These are phyloP conservation scores for Apistogramma diplotaenia DNA, from an alignment of 2,113 vertebrate species.

Conservation along the genomic window DNA sequence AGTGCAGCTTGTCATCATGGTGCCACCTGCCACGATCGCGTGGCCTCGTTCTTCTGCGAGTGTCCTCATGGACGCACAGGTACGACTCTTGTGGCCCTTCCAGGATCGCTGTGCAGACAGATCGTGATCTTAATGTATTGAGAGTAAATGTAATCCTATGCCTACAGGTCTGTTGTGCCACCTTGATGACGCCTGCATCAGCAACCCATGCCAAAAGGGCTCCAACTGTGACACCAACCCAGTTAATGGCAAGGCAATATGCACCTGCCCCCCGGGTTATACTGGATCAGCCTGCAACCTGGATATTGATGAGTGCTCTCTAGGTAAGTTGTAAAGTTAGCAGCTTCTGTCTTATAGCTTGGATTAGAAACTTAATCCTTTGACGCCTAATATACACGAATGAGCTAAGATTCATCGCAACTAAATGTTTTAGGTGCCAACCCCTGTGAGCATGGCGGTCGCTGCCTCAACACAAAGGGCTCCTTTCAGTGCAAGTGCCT, in stretches of 20 bases:
- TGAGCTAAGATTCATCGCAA: neutral
- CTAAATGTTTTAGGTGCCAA: slow-evolving; percentile 82
- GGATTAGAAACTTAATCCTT: neutral
- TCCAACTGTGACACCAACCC: slow-evolving; percentile 98
- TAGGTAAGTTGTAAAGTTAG: slow-evolving; percentile 76
- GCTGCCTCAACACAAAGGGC: slow-evolving; percentile 94
- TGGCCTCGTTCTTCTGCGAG: slow-evolving; percentile 97
- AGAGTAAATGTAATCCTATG: neutral
- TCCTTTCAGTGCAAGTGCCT: slow-evolving; percentile 94
- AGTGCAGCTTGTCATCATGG: slow-evolving; percentile 89
- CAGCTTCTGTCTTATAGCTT: neutral
- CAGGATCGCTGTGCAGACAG: neutral
- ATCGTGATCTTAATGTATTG: too few relatives aligned
- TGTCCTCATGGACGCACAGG: slow-evolving; percentile 93
- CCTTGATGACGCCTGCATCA: slow-evolving; percentile 94
- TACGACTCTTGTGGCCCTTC: slow-evolving; percentile 36
- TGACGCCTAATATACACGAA: neutral
- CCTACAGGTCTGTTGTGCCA: slow-evolving; percentile 90
- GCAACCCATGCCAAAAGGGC: slow-evolving; percentile 95
- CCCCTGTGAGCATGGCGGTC: slow-evolving; percentile 92
- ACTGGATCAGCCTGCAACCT: slow-evolving; percentile 91
- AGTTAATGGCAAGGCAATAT: slow-evolving; percentile 95
- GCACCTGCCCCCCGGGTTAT: slow-evolving; percentile 93
- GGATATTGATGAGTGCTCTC: slow-evolving; percentile 91
- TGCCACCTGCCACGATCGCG: slow-evolving; percentile 92